Evolutionary conservation across 2,113 vertebrate species (phyloP).

Genomic region (Chionis minor): DNA sequence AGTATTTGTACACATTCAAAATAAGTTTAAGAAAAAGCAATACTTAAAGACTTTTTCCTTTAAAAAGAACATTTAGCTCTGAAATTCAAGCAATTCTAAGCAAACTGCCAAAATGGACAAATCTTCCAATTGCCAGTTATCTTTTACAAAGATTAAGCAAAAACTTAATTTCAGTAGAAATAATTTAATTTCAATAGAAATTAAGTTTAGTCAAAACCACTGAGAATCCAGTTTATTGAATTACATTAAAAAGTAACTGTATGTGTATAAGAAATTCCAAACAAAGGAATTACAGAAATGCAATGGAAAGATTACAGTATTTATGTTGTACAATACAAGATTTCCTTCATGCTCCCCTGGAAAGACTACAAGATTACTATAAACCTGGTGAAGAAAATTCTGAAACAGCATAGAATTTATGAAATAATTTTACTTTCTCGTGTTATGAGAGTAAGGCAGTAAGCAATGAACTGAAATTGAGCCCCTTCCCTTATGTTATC

Average conservation of each 20-base stretch:
- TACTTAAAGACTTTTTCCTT: neutral
- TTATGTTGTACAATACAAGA: neutral
- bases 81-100: neutral
- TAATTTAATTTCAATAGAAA: neutral
- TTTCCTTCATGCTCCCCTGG: neutral
- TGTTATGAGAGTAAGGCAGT: neutral
- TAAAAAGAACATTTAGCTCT: neutral
- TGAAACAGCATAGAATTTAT: neutral
- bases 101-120: neutral
- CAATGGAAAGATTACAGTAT: neutral
- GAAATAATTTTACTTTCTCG: neutral
- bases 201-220: neutral
- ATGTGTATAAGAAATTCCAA: neutral
- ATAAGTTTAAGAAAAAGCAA: neutral
- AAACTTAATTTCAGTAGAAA: neutral
- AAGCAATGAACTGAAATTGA: neutral
- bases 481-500: neutral
- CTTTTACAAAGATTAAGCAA: neutral
- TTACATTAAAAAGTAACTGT: neutral
- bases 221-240: neutral
- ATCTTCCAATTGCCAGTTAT: neutral
- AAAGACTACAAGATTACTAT: neutral
- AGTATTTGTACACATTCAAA: neutral
- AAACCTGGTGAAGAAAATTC: neutral
- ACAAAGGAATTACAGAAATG: neutral